Evolutionary conservation across 2,888 invertebrate species (phyloP).

Genomic region (Apeira syringaria): DNA sequence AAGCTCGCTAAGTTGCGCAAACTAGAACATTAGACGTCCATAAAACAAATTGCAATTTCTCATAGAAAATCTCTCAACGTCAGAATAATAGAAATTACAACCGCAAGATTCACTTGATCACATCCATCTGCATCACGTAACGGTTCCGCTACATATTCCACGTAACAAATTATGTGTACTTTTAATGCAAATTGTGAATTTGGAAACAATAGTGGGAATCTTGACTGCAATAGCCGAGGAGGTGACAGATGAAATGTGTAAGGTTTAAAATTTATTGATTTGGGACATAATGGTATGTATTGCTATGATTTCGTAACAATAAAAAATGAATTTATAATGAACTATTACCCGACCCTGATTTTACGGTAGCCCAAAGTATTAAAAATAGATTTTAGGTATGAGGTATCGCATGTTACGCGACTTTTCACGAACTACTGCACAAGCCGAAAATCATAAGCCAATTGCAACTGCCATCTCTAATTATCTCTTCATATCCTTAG

Average conservation of each 20-base stretch:
- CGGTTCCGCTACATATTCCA: constrained; percentile 35
- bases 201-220: constrained; percentile 34
- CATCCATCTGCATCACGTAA: constrained; percentile 43
- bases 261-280: no score
- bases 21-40: constrained; percentile 8
- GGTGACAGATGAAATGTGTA: neutral
- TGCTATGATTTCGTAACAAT: no score
- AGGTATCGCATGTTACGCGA: no score
- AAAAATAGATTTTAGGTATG: no score
- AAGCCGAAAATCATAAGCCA: no score
- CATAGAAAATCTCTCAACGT: constrained; percentile 15
- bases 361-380: no score
- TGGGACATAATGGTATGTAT: no score
- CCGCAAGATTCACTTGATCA: constrained; percentile 30
- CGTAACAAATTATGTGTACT: constrained; percentile 33
- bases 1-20: constrained; percentile 5
- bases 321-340: no score
- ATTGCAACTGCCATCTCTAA: no score
- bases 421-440: no score
- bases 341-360: no score
- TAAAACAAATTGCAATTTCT: constrained; percentile 15
- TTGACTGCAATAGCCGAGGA: constrained; percentile 3
- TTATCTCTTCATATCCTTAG: no score
- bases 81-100: constrained; percentile 17
- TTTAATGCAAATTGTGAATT: constrained; percentile 30